Evolutionary conservation across 92 coral and sea anemone genomes (phyloP).

Genomic region (Meandrina meandrites): DNA sequence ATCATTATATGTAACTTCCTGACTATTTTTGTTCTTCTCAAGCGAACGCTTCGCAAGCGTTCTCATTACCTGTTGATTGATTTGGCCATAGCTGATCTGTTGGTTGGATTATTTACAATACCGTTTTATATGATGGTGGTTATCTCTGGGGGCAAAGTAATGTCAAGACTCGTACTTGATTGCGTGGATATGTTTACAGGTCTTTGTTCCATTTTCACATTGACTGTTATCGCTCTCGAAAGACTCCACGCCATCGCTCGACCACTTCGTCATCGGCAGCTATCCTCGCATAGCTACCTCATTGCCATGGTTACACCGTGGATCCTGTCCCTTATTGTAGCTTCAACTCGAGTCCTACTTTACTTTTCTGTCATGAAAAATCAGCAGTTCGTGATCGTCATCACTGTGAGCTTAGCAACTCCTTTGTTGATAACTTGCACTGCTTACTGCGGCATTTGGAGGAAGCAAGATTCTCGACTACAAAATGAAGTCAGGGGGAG

Average conservation of each 20-base stretch:
- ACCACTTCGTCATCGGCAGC: slow-evolving; percentile 54
- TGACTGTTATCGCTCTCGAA: slow-evolving; percentile 57
- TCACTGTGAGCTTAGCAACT: neutral
- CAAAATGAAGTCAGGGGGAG: neutral
- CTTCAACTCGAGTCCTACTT: neutral
- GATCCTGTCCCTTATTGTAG: slow-evolving; percentile 12
- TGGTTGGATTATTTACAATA: slow-evolving; percentile 52
- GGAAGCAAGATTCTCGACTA: neutral
- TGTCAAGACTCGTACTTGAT: neutral
- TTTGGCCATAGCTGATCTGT: slow-evolving; percentile 64
- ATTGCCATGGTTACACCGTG: slow-evolving; percentile 53
- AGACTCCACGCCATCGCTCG: slow-evolving; percentile 51
- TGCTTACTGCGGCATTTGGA: slow-evolving; percentile 17
- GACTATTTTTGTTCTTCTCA: slow-evolving; percentile 25
- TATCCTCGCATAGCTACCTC: slow-evolving; percentile 2
- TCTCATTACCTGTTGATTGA: slow-evolving; percentile 47
- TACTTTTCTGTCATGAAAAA: neutral
- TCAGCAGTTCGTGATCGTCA: neutral
- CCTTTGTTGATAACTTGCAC: neutral
- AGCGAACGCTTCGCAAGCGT: slow-evolving; percentile 44
- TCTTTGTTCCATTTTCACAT: slow-evolving; percentile 46
- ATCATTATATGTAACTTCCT: slow-evolving; percentile 46
- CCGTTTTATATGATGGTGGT: slow-evolving; percentile 35
- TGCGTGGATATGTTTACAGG: slow-evolving; percentile 55
- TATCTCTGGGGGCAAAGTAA: neutral